Base-by-base conservation (phyloP, 1,140 invertebrate genomes). In the Lepidurus apus region DNA sequence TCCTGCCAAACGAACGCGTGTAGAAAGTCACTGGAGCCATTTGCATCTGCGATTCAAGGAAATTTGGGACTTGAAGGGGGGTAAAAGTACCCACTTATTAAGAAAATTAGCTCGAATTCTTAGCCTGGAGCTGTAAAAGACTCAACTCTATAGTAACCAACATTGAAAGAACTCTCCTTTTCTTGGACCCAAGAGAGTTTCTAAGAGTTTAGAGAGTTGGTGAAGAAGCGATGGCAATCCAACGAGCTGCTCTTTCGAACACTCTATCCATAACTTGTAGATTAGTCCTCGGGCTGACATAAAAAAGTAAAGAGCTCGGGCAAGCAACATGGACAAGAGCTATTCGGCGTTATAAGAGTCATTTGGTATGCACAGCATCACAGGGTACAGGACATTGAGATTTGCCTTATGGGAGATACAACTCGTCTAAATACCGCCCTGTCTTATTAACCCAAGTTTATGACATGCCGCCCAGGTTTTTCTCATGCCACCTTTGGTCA, bases 381-480 rank as follows among this genome's bases (percentile, higher is more conserved):
- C 53, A 65, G 21, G 21, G 17, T 65, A 65, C 53, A 65, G 53
- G 53, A 65, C 53, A 65, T 65, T 65, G 53, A 65, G 53, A n/a
- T 65, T 65, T 65, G 53, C 8, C 53, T 65, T 65, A 65, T 65
- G 53, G 53, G 53, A 65, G 53, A 65, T 65, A 65, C 53, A n/a
- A 65, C 53, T 65, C 21, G 53, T 65, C 53, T 65, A 65, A 65
- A 65, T 65, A 65, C 53, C 53, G 13, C 53, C 34, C 53, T 65
- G 53, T 65, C 53, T 65, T 65, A 65, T 65, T 65, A 65, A 65
- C 53, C 53, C 53, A 65, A 65, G 53, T 65, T 65, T 65, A 65
- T 65, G 53, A 65, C 53, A 65, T 13, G 53, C 53, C 53, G 53
- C 53, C 53, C 53, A 65, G 53, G 53, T 65, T 65, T 65, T 65